Conservation (phyloP, 2,888 invertebrate genomes). For the Drosophila kanekoi region DNA sequence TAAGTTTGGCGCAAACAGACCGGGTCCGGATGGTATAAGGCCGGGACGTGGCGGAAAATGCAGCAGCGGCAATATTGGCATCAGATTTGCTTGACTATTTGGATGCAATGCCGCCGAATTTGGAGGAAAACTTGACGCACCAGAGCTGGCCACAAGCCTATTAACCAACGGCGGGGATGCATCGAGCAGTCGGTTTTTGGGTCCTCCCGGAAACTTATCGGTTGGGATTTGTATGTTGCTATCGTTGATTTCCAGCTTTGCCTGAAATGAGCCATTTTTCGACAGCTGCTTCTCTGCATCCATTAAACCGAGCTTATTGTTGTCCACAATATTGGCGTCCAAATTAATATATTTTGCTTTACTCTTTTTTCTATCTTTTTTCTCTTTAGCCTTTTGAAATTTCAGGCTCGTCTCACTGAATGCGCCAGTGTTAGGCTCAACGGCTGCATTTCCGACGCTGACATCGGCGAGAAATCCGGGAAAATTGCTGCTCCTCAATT, state of each 20-base stretch:
- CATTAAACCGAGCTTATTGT: slow-evolving; percentile 13
- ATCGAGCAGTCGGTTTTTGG: not conserved
- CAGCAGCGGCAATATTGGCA: slow-evolving; percentile 79
- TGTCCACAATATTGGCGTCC: not conserved
- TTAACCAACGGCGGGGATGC: not conserved
- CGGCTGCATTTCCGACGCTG: not conserved
- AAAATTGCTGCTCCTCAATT: slow-evolving; percentile 13
- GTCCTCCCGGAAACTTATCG: not conserved
- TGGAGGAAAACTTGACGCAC: not conserved
- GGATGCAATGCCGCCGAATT: slow-evolving; percentile 17
- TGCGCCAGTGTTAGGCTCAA: not conserved
- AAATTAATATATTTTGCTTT: slow-evolving; percentile 48
- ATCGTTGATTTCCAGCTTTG: not conserved
- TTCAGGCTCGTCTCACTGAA: slow-evolving; percentile 4
- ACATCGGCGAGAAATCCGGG: not conserved
- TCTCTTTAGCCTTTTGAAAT: slow-evolving; percentile 56
- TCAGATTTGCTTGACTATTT: slow-evolving; percentile 71
- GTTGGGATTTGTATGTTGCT: slow-evolving; percentile 4
- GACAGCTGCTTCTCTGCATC: slow-evolving; percentile 1
- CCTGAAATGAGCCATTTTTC: not conserved
- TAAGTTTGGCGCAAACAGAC: slow-evolving; percentile 83
- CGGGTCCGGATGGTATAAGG: slow-evolving; percentile 82
- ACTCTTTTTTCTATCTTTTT: slow-evolving; percentile 75
- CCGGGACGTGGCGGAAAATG: slow-evolving; percentile 86
- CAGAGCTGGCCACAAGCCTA: slow-evolving; percentile 1